Conservation (phyloP, 2,113 vertebrate species). For the Anarrhichthys ocellatus region DNA sequence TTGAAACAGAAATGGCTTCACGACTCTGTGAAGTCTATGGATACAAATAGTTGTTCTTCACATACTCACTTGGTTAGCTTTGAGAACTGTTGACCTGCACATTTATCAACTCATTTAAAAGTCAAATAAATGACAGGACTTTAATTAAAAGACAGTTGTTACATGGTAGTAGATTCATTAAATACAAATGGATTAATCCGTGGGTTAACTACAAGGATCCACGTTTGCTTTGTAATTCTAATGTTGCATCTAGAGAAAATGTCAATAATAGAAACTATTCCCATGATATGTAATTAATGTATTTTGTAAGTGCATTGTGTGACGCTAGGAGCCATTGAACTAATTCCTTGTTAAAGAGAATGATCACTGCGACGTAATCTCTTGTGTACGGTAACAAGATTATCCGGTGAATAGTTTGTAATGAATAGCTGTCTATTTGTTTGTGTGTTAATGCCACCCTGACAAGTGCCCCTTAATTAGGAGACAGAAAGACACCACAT, state of each 20-base stretch:
- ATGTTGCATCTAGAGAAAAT: slow-evolving; percentile 17
- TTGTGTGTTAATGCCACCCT: slow-evolving; percentile 63
- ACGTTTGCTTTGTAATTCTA: slow-evolving; percentile 34
- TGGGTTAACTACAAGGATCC: slow-evolving; percentile 25
- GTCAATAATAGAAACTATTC: slow-evolving; percentile 32
- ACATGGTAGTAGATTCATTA: slow-evolving; percentile 19
- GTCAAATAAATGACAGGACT: background rate
- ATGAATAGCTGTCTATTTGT: slow-evolving; percentile 71
- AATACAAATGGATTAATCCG: slow-evolving; percentile 29
- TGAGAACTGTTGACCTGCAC: slow-evolving; percentile 16
- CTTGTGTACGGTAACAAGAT: slow-evolving; percentile 60
- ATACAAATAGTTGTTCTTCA: slow-evolving; percentile 3
- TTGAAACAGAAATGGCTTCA: slow-evolving; percentile 43
- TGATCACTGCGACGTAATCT: slow-evolving; percentile 60
- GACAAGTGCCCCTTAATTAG: slow-evolving; percentile 68
- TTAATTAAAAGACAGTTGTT: slow-evolving; percentile 1
- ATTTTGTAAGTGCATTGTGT: slow-evolving; percentile 28
- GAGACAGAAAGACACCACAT: slow-evolving; percentile 51
- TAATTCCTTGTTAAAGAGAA: slow-evolving; percentile 51
- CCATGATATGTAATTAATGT: slow-evolving; percentile 54
- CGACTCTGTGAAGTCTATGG: background rate
- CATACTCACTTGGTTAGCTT: background rate
- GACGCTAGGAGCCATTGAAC: slow-evolving; percentile 36
- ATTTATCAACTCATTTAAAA: slow-evolving; percentile 20
- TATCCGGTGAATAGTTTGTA: slow-evolving; percentile 71